Percentiles rank a stretch among this genome's conserved stretches.
Conservation (phyloP, 2,797 vertebrate genomes). For the Catostomus latipinnis region DNA sequence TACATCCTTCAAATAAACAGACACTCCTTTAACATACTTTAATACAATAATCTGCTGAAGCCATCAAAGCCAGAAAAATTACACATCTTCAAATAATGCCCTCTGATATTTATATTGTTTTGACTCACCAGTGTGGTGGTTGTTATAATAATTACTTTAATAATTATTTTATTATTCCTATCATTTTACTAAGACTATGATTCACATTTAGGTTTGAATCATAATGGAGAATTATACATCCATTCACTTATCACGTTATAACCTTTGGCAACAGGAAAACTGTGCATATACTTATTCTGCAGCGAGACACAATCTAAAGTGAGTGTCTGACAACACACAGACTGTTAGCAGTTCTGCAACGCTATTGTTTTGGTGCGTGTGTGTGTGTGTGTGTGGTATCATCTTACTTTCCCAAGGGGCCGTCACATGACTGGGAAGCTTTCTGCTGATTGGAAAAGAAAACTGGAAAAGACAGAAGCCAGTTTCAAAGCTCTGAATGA, state of each 20-base stretch:
- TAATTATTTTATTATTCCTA: background rate
- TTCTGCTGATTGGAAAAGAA: conserved; percentile 55
- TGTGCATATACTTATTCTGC: background rate
- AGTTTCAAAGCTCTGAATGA: conserved; percentile 69
- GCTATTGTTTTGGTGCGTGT: background rate
- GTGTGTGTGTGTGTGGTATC: conserved; percentile 62
- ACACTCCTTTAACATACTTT: too few species aligned
- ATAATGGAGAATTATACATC: too few species aligned
- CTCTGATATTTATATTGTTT: conserved; percentile 2
- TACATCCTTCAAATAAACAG: too few species aligned
- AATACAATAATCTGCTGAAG: too few species aligned
- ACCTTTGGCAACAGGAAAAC: conserved; percentile 1
- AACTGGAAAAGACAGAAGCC: conserved; percentile 49
- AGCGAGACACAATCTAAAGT: background rate
- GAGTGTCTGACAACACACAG: conserved; percentile 15
- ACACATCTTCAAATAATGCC: background rate
- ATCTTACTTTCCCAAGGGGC: conserved; percentile 67
- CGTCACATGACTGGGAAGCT: conserved; percentile 73
- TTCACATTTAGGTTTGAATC: background rate
- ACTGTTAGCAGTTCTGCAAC: background rate
- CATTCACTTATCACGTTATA: background rate
- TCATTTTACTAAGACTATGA: background rate
- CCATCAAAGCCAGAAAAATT: too few species aligned
- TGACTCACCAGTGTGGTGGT: background rate
- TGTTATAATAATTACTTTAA: background rate